These are phyloP conservation scores for Tenthredo amoena DNA, from an alignment of 2,888 invertebrate species.

Conservation along the genomic window DNA sequence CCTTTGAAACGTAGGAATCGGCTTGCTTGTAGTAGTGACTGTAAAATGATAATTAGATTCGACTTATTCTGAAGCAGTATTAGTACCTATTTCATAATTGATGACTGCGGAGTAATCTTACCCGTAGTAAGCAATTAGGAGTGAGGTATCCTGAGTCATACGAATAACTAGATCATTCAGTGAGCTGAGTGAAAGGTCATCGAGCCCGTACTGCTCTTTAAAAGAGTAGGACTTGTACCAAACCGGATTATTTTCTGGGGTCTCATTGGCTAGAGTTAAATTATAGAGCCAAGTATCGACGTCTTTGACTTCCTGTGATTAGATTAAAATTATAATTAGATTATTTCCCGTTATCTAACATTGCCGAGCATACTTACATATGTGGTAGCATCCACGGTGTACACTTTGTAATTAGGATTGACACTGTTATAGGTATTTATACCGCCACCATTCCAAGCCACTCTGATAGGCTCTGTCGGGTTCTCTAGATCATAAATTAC, in stretches of 20 bases:
- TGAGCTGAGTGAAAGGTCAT: slow-evolving; percentile 82
- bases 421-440: slow-evolving; percentile 86
- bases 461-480: slow-evolving; percentile 81
- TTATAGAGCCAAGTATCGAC: slow-evolving; percentile 88
- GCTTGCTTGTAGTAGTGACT: slow-evolving; percentile 81
- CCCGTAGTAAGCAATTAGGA: slow-evolving; percentile 80
- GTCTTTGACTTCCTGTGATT: slow-evolving; percentile 82
- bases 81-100: background rate
- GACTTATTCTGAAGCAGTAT: background rate
- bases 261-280: slow-evolving; percentile 86
- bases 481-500: slow-evolving; percentile 83
- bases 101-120: slow-evolving; percentile 60
- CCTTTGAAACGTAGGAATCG: slow-evolving; percentile 77
- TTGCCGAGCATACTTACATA: slow-evolving; percentile 78
- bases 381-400: slow-evolving; percentile 82
- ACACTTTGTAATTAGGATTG: slow-evolving; percentile 91
- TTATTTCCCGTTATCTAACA: background rate
- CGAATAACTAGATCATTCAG: slow-evolving; percentile 82
- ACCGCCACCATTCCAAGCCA: slow-evolving; percentile 92
- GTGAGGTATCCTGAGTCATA: slow-evolving; percentile 80
- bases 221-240: slow-evolving; percentile 91
- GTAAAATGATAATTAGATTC: slow-evolving; percentile 50
- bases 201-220: slow-evolving; percentile 83
- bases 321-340: slow-evolving; percentile 28
- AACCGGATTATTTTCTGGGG: slow-evolving; percentile 80